Evolutionary conservation across 2,113 vertebrate genomes (phyloP).

Genomic region (Notothenia coriiceps): DNA sequence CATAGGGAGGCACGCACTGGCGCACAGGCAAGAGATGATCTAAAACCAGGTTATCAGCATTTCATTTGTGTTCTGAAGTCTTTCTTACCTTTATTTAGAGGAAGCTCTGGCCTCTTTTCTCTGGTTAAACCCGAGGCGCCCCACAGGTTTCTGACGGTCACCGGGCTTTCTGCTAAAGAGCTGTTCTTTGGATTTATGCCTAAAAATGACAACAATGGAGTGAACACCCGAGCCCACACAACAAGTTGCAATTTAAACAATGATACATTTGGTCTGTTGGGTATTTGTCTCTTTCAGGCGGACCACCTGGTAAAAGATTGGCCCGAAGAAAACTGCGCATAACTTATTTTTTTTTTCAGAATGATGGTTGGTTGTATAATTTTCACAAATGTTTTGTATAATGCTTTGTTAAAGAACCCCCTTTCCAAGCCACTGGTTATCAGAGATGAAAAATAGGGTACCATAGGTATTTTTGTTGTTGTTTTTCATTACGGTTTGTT

Average conservation of each 20-base stretch:
- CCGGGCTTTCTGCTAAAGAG: slow-evolving; percentile 76
- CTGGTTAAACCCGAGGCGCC: slow-evolving; percentile 76
- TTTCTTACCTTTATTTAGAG: slow-evolving; percentile 72
- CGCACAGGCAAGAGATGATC: too few species aligned
- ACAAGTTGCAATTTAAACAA: neutral
- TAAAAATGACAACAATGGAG: slow-evolving; percentile 57
- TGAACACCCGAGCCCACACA: neutral
- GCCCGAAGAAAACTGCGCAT: slow-evolving; percentile 98
- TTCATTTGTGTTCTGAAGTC: neutral
- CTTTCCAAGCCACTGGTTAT: slow-evolving; percentile 96
- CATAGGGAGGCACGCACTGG: too few species aligned
- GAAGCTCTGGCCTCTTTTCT: slow-evolving; percentile 73
- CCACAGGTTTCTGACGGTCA: slow-evolving; percentile 71
- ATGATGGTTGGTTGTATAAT: slow-evolving; percentile 99
- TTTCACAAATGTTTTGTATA: slow-evolving; percentile 99
- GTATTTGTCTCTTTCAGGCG: slow-evolving; percentile 76
- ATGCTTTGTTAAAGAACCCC: slow-evolving; percentile 99
- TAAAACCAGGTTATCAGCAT: too few species aligned
- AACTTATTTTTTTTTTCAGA: slow-evolving; percentile 92
- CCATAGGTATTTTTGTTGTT: too few species aligned
- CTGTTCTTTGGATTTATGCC: slow-evolving; percentile 88
- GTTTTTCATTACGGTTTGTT: too few species aligned
- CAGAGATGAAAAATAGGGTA: slow-evolving; percentile 85
- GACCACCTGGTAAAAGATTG: slow-evolving; percentile 99
- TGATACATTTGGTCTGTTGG: neutral